phyloP scores from a whole-genome alignment of 2,888 invertebrate species.

The Petrolisthes cinctipes region DNA sequence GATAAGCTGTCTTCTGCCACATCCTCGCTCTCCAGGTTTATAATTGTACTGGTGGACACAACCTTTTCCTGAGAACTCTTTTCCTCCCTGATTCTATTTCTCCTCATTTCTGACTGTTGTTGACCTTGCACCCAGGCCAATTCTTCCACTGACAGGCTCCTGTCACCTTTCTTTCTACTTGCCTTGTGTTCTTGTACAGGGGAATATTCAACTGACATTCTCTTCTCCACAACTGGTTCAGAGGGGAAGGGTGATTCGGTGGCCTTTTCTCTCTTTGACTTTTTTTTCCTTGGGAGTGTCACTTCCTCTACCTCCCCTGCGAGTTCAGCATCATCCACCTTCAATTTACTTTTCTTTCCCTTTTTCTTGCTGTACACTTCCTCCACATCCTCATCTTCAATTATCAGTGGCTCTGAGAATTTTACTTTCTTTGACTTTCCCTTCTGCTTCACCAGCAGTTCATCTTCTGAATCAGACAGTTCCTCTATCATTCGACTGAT shows the following conservation, averaged over 20 bases:
- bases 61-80: conserved; percentile 43
- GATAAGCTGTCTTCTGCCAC: background rate
- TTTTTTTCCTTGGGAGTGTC: conserved; percentile 7
- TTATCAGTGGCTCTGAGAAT: background rate
- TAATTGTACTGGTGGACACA: conserved; percentile 36
- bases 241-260: background rate
- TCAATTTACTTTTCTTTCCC: conserved; percentile 7
- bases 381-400: conserved; percentile 10
- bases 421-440: conserved; percentile 16
- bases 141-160: background rate
- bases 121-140: background rate
- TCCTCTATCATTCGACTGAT: background rate
- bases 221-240: background rate
- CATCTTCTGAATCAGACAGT: background rate
- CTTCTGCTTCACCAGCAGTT: background rate
- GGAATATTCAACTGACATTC: background rate
- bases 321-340: background rate
- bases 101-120: conserved; percentile 20
- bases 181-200: background rate
- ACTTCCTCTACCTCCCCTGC: conserved; percentile 10
- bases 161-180: background rate
- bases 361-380: conserved; percentile 10
- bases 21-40: conserved; percentile 28
- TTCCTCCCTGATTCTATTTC: conserved; percentile 13
- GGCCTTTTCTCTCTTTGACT: background rate